Base-by-base conservation (phyloP, 2,888 invertebrate species). In the Molanna angustata region DNA sequence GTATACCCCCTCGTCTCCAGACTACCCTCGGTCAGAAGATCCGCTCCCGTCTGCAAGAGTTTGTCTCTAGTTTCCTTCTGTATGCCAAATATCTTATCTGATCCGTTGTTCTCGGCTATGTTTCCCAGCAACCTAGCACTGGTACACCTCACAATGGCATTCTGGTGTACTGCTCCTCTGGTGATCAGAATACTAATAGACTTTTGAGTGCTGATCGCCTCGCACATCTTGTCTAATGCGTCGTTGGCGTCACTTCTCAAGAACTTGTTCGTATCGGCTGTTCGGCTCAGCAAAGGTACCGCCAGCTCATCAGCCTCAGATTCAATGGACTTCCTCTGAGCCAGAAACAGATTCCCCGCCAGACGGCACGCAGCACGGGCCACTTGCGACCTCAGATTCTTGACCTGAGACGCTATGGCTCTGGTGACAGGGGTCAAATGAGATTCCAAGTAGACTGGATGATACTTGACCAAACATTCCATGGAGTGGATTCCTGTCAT, bases 191-290 rank as follows among this genome's bases (percentile, higher is more conserved):
- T 82, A 19, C 77, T 72, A 2, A 86, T 80, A 1, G 86, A 82
- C 61, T 86, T 84, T 4, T 79, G 73, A 4, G 87, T 82, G 20
- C 85, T 83, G 14, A 91, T 79, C 55, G 86, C 80, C 52, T 90
- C 85, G 52, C 92, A 85, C 82, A 98, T 86, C 11, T 83, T 79
- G 62, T 86, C 88, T 35, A 98, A 71, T 1, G 95, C 90, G 7
- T 80, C 78, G 52, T 87, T 86, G 2, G 94, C 91, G 70, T 97
- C 97, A 27, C 89, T 89, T 17, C 95, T 80, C 45, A 98, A 80
- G 68, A 98, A 96, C 62, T 88, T 86, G 72, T 95, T 96, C 4
- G 94, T 95, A 66, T 98, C 97, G 0, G 94, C 94, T 44, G 92
- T 89, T 56, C 95, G 86, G 61, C 90, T 88, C 21, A 97, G 77